Conservation (phyloP, 2,113 vertebrate species). For the Porphyrio hochstetteri region DNA sequence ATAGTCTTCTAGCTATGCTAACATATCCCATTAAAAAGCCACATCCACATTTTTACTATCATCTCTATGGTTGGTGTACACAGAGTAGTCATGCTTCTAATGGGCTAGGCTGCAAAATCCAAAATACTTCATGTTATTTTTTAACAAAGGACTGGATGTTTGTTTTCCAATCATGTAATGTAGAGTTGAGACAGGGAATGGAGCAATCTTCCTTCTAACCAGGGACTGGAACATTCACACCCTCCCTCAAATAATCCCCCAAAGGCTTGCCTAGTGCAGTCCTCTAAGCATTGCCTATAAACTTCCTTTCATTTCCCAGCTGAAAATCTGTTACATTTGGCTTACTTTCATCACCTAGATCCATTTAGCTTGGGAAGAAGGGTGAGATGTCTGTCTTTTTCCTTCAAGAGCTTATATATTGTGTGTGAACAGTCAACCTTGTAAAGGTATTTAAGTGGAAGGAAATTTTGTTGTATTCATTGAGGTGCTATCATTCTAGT, state of each 20-base stretch:
- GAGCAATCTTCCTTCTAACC: neutral
- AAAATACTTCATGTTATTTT: neutral
- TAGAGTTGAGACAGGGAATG: neutral
- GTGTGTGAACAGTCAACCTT: neutral
- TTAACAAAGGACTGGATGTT: neutral
- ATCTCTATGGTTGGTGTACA: neutral
- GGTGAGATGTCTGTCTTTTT: neutral
- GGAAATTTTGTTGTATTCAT: neutral
- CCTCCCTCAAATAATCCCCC: neutral
- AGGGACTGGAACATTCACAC: neutral
- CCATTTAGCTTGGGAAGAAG: neutral
- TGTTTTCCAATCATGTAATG: rapidly evolving
- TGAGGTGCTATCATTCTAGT: rapidly evolving
- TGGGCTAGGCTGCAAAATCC: neutral
- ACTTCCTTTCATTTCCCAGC: neutral
- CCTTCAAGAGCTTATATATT: neutral
- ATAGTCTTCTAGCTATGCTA: neutral
- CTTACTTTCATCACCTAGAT: neutral
- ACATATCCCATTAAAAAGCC: neutral
- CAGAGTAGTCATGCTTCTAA: neutral
- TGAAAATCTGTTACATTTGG: neutral
- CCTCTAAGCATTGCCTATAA: neutral
- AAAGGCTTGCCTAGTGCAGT: neutral
- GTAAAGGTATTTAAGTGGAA: neutral
- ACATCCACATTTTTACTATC: neutral